Evolutionary conservation across 2,113 vertebrate genomes (phyloP), one percentile per base, ranked within the genome.

Genomic region (Cavia aperea): DNA sequence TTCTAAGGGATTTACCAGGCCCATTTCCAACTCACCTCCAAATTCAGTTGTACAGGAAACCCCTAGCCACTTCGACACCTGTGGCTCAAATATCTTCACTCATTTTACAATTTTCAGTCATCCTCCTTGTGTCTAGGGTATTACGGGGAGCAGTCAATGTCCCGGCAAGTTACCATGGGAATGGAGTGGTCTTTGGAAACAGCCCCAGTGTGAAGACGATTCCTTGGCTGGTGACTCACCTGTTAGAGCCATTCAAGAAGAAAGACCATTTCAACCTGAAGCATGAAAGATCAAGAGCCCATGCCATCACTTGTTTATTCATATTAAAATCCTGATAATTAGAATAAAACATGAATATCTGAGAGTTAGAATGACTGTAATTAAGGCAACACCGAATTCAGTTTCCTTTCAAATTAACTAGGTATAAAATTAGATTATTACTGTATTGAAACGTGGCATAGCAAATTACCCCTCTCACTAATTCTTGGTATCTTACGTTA

Each of bases 361-460:
- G 46, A 90, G 73, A 87, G 72, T 18, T 18, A 91, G 39, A 93
- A 92, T 86, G 90, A 85, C 89, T 95, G 24, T 95, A 95, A 68
- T 77, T 81, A 92, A 85, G 13, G 90, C 92, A 95, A 96, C 70
- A 83, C 86, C 56, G 23, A 88, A 95, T 95, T 91, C 75, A 79
- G 19, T 92, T 94, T 94, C 93, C 94, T 95, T 95, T 96, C 90
- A 91, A 49, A 95, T 95, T 94, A 46, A 63, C 88, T 60, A 84
- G 54, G 75, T 85, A 92, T 36, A 92, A 97, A 95, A 94, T 87
- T 2, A 12, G 88, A 96, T 97, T 93, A 97, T 96, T 96, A 96
- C 96, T 96, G 94, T 93, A 97, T 97, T 89, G 46, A 96, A 94
- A 96, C 81, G 96, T 86, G 93, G 94, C 94, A 95, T 79, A 94